Base-by-base conservation (phyloP, 2,797 vertebrate species). In the Phalanger gymnotis region DNA sequence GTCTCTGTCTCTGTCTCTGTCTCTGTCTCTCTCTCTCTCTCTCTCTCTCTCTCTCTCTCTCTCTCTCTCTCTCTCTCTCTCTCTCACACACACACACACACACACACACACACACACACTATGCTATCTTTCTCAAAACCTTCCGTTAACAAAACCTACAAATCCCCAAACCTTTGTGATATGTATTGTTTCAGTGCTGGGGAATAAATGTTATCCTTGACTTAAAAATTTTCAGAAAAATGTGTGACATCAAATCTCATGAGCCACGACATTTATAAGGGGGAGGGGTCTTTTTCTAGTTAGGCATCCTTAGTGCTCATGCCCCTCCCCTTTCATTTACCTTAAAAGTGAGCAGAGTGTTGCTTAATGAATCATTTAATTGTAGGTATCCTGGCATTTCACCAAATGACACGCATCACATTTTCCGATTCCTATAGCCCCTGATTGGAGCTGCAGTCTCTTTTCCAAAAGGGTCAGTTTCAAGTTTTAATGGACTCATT, bases 391-490 rank as follows among this genome's bases (percentile, higher is more conserved):
- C 91, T 93, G 96, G 94, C 58, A 2, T 91, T 53, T 58, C 51
- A 94, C 96, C 97, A 96, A 95, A 91, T 91, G 95, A 54, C 30
- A 89, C 9, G 95, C 90, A 96, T 91, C 81, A 73, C 92, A 95
- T 95, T 96, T 96, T 91, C 90, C n/a, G 73, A 57, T 89, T 56
- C 90, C 92, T 11, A 16, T 34, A 53, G 92, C 58, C 92, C n/a
- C 55, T 92, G 61, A 55, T 54, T 58, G 13, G 58, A 96, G 40
- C 57, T 14, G 13, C 25, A 47, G 30, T 89, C 90, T 89, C 90
- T 92, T 95, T 96, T 92, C 92, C 58, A 95, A 96, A 97, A 95
- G 90, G 93, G 91, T 95, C 53, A 61, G 92, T 97, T 97, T 96
- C 94, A 95, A 95, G 92, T 54, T 91, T 91, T 96, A 96, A 96